Conservation (phyloP, 2,797 vertebrate species). For the Cyprinodon diabolis region DNA sequence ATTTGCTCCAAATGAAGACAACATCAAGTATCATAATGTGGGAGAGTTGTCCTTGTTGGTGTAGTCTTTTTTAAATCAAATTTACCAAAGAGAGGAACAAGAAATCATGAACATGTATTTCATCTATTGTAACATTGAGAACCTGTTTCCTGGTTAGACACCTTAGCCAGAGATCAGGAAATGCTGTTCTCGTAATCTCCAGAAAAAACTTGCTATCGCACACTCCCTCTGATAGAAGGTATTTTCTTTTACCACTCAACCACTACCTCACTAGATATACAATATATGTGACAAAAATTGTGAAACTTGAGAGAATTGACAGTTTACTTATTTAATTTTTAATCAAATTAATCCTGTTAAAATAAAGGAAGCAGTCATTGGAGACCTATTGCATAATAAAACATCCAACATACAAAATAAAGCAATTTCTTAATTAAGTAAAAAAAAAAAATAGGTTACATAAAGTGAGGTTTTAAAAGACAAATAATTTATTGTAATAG, state of each 20-base stretch:
- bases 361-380: conserved; percentile 37
- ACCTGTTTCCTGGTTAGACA: conserved; percentile 63
- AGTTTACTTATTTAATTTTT: conserved; percentile 34
- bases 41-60: conserved; percentile 18
- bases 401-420: conserved; percentile 35
- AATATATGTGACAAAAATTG: conserved; percentile 19
- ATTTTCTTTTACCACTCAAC: conserved; percentile 36
- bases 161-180: conserved; percentile 54
- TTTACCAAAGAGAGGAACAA: conserved; percentile 61
- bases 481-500: conserved; percentile 88
- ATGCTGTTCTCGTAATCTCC: conserved; percentile 60
- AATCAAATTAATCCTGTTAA: conserved; percentile 57
- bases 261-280: background rate
- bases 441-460: conserved; percentile 37
- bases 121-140: conserved; percentile 52
- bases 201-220: conserved; percentile 35
- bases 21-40: conserved; percentile 49
- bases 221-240: conserved; percentile 13
- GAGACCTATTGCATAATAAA: conserved; percentile 10
- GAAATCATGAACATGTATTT: conserved; percentile 73
- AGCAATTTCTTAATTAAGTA: conserved; percentile 39
- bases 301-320: conserved; percentile 16
- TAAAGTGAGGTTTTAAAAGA: conserved; percentile 82
- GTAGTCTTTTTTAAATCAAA: conserved; percentile 53
- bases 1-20: conserved; percentile 25